phyloP scores from a whole-genome alignment of 2,797 vertebrate genomes.

The Enoplosus armatus region DNA sequence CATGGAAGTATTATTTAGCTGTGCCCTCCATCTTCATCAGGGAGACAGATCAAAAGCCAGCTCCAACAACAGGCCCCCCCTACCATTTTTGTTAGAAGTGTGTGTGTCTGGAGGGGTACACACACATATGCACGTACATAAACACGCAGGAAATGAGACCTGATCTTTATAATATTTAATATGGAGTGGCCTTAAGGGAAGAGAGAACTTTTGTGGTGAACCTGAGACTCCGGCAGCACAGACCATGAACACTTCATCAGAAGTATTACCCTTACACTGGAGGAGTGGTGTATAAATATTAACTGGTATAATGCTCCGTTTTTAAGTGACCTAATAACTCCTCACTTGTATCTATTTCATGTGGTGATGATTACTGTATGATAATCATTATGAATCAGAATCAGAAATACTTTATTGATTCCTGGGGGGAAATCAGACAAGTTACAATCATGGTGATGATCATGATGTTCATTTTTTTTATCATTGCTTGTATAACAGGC shows the following conservation, averaged over 20 bases:
- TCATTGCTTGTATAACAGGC: neutral
- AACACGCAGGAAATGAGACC: slow-evolving; percentile 53
- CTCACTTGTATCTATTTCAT: neutral
- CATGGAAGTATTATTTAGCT: slow-evolving; percentile 58
- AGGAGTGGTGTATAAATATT: neutral
- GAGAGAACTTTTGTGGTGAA: slow-evolving; percentile 8
- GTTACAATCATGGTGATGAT: neutral
- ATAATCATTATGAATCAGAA: neutral
- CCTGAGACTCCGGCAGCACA: slow-evolving; percentile 13
- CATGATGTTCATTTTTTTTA: neutral
- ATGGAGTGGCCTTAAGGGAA: slow-evolving; percentile 24
- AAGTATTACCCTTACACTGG: neutral
- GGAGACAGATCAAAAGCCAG: slow-evolving; percentile 61
- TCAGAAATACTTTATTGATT: too few species aligned
- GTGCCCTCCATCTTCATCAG: slow-evolving; percentile 62
- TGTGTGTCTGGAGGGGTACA: neutral
- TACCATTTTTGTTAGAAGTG: slow-evolving; percentile 22
- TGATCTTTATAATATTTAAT: slow-evolving; percentile 38
- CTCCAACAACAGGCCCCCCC: slow-evolving; percentile 29
- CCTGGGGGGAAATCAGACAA: too few species aligned
- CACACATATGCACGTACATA: slow-evolving; percentile 20
- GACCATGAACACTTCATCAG: slow-evolving; percentile 2
- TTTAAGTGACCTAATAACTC: neutral
- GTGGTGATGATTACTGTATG: neutral
- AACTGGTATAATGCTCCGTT: neutral